These are phyloP conservation scores for Ochlodes sylvanus DNA, from an alignment of 2,888 invertebrate genomes.

Conservation along the genomic window DNA sequence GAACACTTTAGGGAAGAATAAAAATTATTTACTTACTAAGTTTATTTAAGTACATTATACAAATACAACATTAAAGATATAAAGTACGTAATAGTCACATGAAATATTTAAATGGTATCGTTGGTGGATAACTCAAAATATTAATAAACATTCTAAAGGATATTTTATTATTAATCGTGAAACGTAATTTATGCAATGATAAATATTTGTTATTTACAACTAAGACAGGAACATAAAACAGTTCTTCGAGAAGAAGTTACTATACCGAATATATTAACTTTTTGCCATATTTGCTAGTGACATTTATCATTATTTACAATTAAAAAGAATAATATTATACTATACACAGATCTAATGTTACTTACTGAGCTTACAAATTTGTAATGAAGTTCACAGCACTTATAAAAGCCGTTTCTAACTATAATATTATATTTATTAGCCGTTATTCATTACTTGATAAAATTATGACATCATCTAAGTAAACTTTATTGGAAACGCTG, in stretches of 20 bases:
- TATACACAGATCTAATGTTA: slow-evolving; percentile 73
- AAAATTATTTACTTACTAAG: slow-evolving; percentile 62
- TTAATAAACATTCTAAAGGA: slow-evolving; percentile 53
- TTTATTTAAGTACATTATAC: slow-evolving; percentile 81
- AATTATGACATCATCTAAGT: slow-evolving; percentile 54
- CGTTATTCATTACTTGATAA: slow-evolving; percentile 34
- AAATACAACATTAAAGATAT: slow-evolving; percentile 76
- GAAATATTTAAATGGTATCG: slow-evolving; percentile 68
- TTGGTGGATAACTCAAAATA: slow-evolving; percentile 56
- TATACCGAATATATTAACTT: slow-evolving; percentile 80
- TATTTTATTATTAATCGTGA: slow-evolving; percentile 33
- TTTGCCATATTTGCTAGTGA: slow-evolving; percentile 69
- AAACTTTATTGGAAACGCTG: slow-evolving; percentile 44
- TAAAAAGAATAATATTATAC: slow-evolving; percentile 66
- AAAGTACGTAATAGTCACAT: slow-evolving; percentile 72
- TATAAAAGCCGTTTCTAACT: slow-evolving; percentile 66
- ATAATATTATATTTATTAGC: slow-evolving; percentile 46
- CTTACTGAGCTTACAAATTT: slow-evolving; percentile 71
- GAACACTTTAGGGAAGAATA: slow-evolving; percentile 52
- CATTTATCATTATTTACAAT: slow-evolving; percentile 71
- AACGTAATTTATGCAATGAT: slow-evolving; percentile 47
- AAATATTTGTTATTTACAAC: slow-evolving; percentile 80
- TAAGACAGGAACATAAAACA: slow-evolving; percentile 84
- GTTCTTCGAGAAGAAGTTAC: slow-evolving; percentile 71
- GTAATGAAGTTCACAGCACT: slow-evolving; percentile 72